phyloP scores from a whole-genome alignment of 2,113 vertebrate species.

The Nanorana parkeri region DNA sequence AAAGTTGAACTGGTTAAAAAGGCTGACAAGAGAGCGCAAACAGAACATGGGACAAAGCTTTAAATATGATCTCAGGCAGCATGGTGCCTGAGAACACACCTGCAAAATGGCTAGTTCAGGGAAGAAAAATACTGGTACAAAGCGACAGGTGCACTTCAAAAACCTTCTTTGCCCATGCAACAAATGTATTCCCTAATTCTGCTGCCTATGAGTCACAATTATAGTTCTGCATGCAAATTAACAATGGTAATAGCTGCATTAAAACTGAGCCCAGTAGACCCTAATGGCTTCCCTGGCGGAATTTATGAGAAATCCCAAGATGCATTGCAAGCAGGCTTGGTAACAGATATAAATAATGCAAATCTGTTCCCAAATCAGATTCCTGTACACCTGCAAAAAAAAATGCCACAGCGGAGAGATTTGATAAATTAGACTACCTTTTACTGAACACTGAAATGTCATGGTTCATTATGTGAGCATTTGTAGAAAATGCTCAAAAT shows the following conservation, averaged over 20 bases:
- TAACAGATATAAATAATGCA: conserved; percentile 56
- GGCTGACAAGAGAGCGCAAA: too few relatives aligned
- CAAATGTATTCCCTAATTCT: conserved; percentile 11
- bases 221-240: conserved; percentile 60
- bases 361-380: conserved; percentile 62
- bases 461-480: conserved; percentile 69
- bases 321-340: conserved; percentile 61
- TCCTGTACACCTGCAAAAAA: conserved; percentile 60
- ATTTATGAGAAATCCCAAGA: conserved; percentile 59
- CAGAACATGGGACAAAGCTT: too few relatives aligned
- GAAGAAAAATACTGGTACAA: too few relatives aligned
- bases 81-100: too few relatives aligned
- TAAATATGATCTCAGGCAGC: too few relatives aligned
- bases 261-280: conserved; percentile 58
- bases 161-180: not conserved
- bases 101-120: too few relatives aligned
- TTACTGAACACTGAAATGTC: conserved; percentile 60
- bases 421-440: conserved; percentile 69
- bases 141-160: too few relatives aligned
- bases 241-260: conserved; percentile 44
- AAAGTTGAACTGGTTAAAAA: too few relatives aligned
- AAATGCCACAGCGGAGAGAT: conserved; percentile 59
- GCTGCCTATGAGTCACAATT: not conserved
- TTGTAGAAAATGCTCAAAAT: conserved; percentile 68
- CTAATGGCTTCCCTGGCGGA: conserved; percentile 58